These are phyloP conservation scores for Epinephelus moara DNA, from an alignment of 2,113 vertebrate species.

Conservation along the genomic window DNA sequence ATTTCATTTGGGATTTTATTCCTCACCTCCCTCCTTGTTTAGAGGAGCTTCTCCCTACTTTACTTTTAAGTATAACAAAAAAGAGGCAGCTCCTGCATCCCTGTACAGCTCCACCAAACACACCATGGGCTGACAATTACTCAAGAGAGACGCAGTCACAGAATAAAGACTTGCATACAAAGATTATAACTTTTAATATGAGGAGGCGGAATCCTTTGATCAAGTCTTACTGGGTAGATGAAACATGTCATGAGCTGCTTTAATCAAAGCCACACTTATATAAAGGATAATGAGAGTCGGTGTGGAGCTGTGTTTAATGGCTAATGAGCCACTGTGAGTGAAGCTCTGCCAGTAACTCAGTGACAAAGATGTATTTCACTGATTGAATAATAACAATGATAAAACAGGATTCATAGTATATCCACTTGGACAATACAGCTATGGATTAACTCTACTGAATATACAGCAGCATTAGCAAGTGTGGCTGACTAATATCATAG, in stretches of 20 bases:
- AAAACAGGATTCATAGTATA: not conserved
- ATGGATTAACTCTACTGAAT: slow-evolving; percentile 3
- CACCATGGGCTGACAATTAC: no score
- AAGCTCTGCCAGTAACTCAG: not conserved
- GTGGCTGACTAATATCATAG: not conserved
- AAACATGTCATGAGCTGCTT: slow-evolving; percentile 3
- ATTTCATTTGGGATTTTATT: no score
- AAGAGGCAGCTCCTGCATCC: no score
- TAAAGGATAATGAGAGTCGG: not conserved
- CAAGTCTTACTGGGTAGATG: not conserved
- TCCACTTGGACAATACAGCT: not conserved
- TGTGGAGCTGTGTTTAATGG: slow-evolving; percentile 7
- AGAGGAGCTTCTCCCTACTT: no score
- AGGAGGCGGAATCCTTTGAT: not conserved
- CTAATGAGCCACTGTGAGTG: not conserved
- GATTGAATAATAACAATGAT: not conserved
- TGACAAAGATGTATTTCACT: slow-evolving; percentile 4
- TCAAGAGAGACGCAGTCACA: no score
- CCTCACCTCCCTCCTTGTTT: no score
- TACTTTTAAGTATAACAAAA: no score
- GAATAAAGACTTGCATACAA: not conserved
- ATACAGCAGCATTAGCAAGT: not conserved
- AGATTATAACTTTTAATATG: not conserved
- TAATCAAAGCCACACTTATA: slow-evolving; percentile 5
- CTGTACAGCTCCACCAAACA: no score